A percentile compares a stretch with the other conserved stretches of the same genome.
These are phyloP conservation scores for Cirrhinus mrigala DNA, from an alignment of 2,797 vertebrate genomes.

Conservation along the genomic window DNA sequence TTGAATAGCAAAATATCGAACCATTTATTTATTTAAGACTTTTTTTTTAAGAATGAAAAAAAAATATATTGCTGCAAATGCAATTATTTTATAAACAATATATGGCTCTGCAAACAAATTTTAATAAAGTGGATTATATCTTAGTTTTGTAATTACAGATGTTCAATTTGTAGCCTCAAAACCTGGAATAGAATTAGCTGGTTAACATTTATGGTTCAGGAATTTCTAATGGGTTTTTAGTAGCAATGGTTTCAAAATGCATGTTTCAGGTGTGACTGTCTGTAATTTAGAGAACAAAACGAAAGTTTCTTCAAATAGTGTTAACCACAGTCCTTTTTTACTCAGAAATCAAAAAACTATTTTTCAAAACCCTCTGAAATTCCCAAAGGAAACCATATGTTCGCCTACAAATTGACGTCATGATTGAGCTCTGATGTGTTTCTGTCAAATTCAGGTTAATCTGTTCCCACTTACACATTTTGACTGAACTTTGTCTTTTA, in stretches of 20 bases:
- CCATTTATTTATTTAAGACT: not conserved
- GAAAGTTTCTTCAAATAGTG: not conserved
- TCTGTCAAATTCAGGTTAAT: not conserved
- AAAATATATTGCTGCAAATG: not conserved
- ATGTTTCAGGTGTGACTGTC: not conserved
- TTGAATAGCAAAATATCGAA: not conserved
- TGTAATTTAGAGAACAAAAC: not conserved
- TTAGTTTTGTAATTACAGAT: not conserved
- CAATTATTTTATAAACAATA: not conserved
- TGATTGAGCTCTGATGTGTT: not conserved
- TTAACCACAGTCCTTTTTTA: not conserved
- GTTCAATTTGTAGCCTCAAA: not conserved
- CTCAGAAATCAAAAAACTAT: not conserved
- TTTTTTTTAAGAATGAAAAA: not conserved
- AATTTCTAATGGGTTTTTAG: not conserved
- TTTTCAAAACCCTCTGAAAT: conserved; percentile 1
- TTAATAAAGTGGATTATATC: not conserved
- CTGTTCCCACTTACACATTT: not conserved
- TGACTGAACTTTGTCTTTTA: not conserved
- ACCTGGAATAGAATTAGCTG: not conserved
- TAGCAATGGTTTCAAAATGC: not conserved
- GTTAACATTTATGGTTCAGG: not conserved
- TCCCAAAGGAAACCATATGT: not conserved
- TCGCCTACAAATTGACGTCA: no score
- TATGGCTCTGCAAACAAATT: not conserved